Evolutionary conservation across 2,797 vertebrate species (phyloP).

Genomic region (Lateolabrax maculatus): DNA sequence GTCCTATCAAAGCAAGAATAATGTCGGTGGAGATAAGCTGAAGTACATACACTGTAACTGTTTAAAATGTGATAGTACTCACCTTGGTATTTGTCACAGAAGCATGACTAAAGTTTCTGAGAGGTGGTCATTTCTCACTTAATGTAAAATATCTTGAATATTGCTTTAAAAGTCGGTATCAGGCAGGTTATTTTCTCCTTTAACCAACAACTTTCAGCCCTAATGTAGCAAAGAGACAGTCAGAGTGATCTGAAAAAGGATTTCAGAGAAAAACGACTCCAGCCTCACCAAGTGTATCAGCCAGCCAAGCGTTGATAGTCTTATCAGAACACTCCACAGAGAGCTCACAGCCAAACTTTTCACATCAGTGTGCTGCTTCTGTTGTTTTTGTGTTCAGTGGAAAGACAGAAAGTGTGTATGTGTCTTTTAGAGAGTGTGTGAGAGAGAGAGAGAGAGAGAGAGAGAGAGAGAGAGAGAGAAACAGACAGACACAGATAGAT

Average conservation of each 20-base stretch:
- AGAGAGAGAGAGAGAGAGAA: constrained; percentile 22
- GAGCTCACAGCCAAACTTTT: constrained; percentile 79
- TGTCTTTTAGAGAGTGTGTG: constrained; percentile 2
- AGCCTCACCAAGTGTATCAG: constrained; percentile 73
- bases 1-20: constrained; percentile 29
- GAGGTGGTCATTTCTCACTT: constrained; percentile 35
- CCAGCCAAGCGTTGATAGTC: constrained; percentile 75
- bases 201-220: constrained; percentile 60
- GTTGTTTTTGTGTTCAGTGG: constrained; percentile 69
- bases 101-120: constrained; percentile 12
- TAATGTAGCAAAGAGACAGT: constrained; percentile 73
- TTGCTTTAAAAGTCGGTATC: constrained; percentile 43
- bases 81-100: constrained; percentile 29
- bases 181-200: constrained; percentile 50
- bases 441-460: constrained; percentile 6
- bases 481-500: constrained; percentile 72
- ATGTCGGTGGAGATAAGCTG: constrained; percentile 22
- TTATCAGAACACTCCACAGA: constrained; percentile 82
- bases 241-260: constrained; percentile 68
- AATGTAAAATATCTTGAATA: constrained; percentile 37
- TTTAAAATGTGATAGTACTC: constrained; percentile 1
- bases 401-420: constrained; percentile 51
- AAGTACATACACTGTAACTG: background rate
- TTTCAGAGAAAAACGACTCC: constrained; percentile 68
- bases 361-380: constrained; percentile 74